Conservation (phyloP, 2,797 vertebrate genomes). For the Pitangus sulphuratus region DNA sequence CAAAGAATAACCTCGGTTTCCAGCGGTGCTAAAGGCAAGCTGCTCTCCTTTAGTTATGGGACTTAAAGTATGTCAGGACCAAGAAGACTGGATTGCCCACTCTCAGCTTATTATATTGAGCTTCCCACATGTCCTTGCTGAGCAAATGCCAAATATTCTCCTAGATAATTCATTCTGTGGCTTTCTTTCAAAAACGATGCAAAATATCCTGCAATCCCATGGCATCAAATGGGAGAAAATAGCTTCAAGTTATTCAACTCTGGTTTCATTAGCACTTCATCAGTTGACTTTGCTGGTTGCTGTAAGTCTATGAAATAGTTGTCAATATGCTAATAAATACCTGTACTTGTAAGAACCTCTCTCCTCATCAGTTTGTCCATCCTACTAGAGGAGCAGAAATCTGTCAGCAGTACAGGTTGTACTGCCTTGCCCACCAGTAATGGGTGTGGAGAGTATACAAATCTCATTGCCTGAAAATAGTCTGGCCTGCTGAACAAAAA, state of each 20-base stretch:
- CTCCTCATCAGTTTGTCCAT: not conserved
- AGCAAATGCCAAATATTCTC: not conserved
- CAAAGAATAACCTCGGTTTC: not conserved
- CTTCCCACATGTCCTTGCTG: not conserved
- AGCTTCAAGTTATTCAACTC: not conserved
- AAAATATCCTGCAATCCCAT: not conserved
- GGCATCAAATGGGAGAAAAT: not conserved
- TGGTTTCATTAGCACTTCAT: not conserved
- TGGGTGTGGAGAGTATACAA: not conserved
- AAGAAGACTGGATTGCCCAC: not conserved
- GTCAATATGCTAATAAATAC: not conserved
- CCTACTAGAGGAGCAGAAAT: not conserved
- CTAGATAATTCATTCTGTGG: not conserved
- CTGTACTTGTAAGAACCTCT: not conserved
- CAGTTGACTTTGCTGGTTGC: not conserved
- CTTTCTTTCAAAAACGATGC: not conserved
- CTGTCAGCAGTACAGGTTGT: not conserved
- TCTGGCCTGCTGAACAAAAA: not conserved
- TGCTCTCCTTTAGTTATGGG: not conserved
- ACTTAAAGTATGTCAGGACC: not conserved
- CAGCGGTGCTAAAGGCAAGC: not conserved
- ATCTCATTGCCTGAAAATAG: not conserved
- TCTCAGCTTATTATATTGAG: not conserved
- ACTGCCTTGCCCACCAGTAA: not conserved
- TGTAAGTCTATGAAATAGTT: not conserved